Evolutionary conservation across 2,797 vertebrate species (phyloP).

Genomic region (Poecilia picta): DNA sequence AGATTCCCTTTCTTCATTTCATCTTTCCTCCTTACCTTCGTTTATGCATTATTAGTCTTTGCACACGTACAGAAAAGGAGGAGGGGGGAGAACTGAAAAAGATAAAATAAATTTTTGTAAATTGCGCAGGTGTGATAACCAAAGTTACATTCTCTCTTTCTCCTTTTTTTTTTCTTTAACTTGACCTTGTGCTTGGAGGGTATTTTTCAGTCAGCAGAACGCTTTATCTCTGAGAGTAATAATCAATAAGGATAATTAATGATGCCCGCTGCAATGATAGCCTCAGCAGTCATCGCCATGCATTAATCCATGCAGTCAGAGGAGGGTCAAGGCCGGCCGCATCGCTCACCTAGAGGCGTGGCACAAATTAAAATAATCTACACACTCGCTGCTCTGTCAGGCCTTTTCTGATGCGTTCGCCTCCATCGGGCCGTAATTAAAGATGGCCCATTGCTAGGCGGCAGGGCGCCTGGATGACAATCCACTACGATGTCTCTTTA

Average conservation of each 20-base stretch:
- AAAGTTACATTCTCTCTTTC: conserved; percentile 79
- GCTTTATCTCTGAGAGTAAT: conserved; percentile 99
- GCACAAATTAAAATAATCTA: conserved; percentile 99
- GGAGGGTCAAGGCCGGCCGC: conserved; percentile 97
- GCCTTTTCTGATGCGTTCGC: conserved; percentile 79
- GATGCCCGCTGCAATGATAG: conserved; percentile 99
- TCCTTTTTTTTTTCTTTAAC: conserved; percentile 87
- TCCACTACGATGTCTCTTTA: conserved; percentile 78
- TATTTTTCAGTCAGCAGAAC: conserved; percentile 99
- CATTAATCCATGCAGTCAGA: conserved; percentile 98
- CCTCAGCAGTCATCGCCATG: conserved; percentile 98
- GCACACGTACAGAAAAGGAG: neutral
- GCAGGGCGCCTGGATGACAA: conserved; percentile 72
- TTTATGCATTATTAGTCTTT: conserved; percentile 64
- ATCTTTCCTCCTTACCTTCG: conserved; percentile 20
- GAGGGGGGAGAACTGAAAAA: too few relatives aligned
- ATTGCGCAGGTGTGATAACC: conserved; percentile 85
- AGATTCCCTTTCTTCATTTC: conserved; percentile 22
- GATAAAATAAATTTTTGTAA: conserved; percentile 47
- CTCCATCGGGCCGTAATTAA: conserved; percentile 81
- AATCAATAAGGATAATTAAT: conserved; percentile 99
- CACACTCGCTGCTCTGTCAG: conserved; percentile 88
- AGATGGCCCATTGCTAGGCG: conserved; percentile 74
- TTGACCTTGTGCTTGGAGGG: conserved; percentile 97
- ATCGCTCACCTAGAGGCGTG: conserved; percentile 93